Percentiles rank a stretch among this genome's conserved stretches.
Evolutionary conservation across 2,888 invertebrate genomes (phyloP).

Genomic region (Leptopilina drosophilae): DNA sequence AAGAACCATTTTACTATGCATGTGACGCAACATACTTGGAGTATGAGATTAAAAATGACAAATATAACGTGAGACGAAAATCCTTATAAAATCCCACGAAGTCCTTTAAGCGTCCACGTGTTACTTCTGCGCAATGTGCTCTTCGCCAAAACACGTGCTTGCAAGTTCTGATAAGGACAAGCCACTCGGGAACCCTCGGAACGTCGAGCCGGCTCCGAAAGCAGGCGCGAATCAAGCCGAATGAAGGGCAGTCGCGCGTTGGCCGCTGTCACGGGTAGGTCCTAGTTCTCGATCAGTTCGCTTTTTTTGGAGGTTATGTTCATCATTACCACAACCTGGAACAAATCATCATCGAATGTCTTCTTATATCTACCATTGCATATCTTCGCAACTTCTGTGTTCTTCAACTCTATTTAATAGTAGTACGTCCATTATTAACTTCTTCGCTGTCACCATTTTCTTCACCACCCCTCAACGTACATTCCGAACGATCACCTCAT

Average conservation of each 20-base stretch:
- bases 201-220: conserved; percentile 53
- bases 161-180: conserved; percentile 44
- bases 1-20: too few species aligned
- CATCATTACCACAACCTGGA: conserved; percentile 44
- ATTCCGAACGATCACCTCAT: conserved; percentile 35
- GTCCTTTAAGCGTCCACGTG: conserved; percentile 59
- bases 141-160: conserved; percentile 62
- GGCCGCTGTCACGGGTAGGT: conserved; percentile 74
- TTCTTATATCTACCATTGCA: background rate
- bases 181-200: conserved; percentile 52
- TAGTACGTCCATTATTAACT: background rate
- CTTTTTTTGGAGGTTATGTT: conserved; percentile 63
- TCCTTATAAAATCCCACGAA: conserved; percentile 38
- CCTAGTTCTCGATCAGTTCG: conserved; percentile 57
- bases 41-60: background rate
- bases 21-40: too few species aligned
- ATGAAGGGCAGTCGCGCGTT: conserved; percentile 73
- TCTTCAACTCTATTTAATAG: background rate
- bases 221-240: conserved; percentile 55
- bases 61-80: conserved; percentile 5
- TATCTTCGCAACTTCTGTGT: background rate
- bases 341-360: conserved; percentile 8
- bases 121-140: conserved; percentile 52
- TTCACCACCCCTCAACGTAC: background rate
- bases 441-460: background rate